Evolutionary conservation across 2,797 vertebrate genomes (phyloP).

Genomic region (Argyrosomus regius): DNA sequence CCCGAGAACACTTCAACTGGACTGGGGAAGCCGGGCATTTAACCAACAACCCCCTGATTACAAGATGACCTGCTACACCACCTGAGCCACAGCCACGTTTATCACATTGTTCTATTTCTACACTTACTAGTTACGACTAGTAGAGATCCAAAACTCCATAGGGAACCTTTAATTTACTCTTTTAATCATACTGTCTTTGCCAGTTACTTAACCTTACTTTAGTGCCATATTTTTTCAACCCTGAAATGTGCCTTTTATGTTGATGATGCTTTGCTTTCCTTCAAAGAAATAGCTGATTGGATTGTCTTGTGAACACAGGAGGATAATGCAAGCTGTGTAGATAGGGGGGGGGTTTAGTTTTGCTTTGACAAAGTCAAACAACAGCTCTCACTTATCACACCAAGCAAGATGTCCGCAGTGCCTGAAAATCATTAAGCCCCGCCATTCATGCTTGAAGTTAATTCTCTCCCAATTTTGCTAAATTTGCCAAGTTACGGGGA

Average conservation of each 20-base stretch:
- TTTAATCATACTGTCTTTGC: not conserved
- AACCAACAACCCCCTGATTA: no score
- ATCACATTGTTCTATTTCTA: no score
- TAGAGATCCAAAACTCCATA: not conserved
- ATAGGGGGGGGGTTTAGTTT: conserved; percentile 65
- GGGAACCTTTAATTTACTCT: not conserved
- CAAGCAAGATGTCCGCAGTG: conserved; percentile 73
- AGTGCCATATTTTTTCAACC: conserved; percentile 15
- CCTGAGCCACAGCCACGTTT: no score
- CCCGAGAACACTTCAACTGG: no score
- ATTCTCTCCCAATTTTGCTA: conserved; percentile 69
- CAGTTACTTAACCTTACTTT: not conserved
- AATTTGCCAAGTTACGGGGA: conserved; percentile 69
- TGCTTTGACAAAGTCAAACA: conserved; percentile 77
- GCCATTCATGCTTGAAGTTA: conserved; percentile 77
- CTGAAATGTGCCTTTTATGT: conserved; percentile 48
- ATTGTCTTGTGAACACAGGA: conserved; percentile 67
- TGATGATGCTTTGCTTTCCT: conserved; percentile 52
- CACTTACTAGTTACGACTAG: not conserved
- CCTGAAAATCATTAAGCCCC: conserved; percentile 73
- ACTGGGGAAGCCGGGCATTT: no score
- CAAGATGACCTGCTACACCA: no score
- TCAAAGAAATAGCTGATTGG: conserved; percentile 56
- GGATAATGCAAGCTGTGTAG: conserved; percentile 67
- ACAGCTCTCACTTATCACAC: conserved; percentile 75